Evolutionary conservation across 2,113 vertebrate genomes (phyloP).

Genomic region (Motacilla alba): DNA sequence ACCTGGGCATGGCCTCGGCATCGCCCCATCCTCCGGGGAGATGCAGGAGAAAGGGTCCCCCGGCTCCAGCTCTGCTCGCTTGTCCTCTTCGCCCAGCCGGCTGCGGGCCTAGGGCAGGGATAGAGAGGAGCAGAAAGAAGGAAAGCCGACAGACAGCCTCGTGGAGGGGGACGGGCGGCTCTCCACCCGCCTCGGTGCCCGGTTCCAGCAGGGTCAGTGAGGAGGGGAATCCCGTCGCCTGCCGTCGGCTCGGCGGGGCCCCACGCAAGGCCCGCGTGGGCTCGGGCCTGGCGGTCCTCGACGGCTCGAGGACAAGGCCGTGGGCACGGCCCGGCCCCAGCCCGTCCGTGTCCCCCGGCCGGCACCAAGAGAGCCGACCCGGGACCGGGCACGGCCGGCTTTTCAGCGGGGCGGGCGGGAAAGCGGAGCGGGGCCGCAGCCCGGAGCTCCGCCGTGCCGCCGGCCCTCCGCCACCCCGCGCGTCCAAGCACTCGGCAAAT

Average conservation of each 20-base stretch:
- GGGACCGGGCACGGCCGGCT: not conserved
- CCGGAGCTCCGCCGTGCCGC: too few species aligned
- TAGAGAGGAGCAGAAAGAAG: not conserved
- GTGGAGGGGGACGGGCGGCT: not conserved
- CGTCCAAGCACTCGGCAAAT: not conserved
- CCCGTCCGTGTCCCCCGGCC: not conserved
- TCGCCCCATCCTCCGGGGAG: not conserved
- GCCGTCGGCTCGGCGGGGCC: not conserved
- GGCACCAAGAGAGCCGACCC: not conserved
- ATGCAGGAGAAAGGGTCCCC: not conserved
- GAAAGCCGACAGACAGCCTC: not conserved
- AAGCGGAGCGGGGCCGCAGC: not conserved
- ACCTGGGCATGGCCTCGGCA: not conserved
- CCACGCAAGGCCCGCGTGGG: not conserved
- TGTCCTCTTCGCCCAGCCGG: not conserved
- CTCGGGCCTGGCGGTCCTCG: not conserved
- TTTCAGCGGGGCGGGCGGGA: not conserved
- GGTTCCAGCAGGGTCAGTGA: not conserved
- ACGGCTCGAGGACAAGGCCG: not conserved
- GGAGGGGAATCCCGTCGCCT: not conserved
- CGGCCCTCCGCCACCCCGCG: not conserved
- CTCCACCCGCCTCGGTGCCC: not conserved
- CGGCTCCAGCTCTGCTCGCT: not conserved
- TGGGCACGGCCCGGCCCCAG: not conserved
- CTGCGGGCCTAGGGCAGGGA: not conserved